These are phyloP conservation scores for Polia nebulosa DNA, from an alignment of 2,888 invertebrate species.

Conservation along the genomic window DNA sequence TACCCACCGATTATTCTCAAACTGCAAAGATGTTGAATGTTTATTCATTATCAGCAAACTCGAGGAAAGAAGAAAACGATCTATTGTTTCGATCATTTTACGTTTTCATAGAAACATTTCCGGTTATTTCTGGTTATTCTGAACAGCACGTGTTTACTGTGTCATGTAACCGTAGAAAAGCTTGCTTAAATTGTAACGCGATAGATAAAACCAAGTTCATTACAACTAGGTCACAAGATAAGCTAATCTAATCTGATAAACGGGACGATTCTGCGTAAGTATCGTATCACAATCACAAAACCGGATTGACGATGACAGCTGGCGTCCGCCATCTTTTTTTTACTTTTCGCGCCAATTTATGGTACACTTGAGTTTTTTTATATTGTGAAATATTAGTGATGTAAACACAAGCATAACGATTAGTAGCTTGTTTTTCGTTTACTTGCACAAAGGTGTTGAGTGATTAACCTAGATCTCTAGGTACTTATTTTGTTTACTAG, in stretches of 20 bases:
- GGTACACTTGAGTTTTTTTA: not conserved
- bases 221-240: conserved; percentile 58
- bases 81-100: no score
- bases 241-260: conserved; percentile 50
- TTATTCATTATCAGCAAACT: not conserved
- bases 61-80: conserved; percentile 3
- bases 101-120: conserved; percentile 17
- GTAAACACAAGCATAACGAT: not conserved
- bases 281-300: conserved; percentile 6
- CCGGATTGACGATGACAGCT: conserved; percentile 16
- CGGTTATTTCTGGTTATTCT: conserved; percentile 19
- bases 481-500: not conserved
- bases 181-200: conserved; percentile 31
- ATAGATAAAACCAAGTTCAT: conserved; percentile 57
- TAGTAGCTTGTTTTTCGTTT: not conserved
- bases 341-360: conserved; percentile 20
- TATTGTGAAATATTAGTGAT: not conserved
- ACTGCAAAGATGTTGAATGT: conserved; percentile 8
- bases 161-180: conserved; percentile 19
- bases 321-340: conserved; percentile 24
- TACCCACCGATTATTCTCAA: no score
- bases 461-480: conserved; percentile 14
- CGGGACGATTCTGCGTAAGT: conserved; percentile 9
- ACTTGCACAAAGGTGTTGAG: not conserved
- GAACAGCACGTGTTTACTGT: conserved; percentile 23